Conservation (phyloP, 2,797 vertebrate species). For the Mionectes olivaceus region DNA sequence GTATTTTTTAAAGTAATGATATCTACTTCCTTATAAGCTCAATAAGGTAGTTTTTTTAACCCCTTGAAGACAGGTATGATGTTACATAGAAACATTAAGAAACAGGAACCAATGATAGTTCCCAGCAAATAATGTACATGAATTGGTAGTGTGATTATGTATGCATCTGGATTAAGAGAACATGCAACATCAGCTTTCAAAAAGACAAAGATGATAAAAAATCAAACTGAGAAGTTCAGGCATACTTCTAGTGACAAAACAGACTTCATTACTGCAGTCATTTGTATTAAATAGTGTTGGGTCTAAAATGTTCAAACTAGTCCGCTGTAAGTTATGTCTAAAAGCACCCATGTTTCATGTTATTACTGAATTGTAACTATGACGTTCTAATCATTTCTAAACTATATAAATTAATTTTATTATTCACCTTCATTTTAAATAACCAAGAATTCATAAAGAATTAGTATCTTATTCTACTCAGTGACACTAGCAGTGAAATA, state of each 20-base stretch:
- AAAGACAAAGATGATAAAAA: neutral
- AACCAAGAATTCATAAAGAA: neutral
- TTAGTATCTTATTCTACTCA: neutral
- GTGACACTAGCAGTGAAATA: neutral
- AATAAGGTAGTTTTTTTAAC: neutral
- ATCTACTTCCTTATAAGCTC: neutral
- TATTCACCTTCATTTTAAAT: neutral
- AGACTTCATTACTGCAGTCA: neutral
- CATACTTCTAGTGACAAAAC: neutral
- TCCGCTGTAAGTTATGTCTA: neutral
- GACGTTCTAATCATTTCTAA: neutral
- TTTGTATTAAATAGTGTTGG: neutral
- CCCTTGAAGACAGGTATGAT: neutral
- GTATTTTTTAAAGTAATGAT: neutral
- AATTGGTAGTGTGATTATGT: neutral
- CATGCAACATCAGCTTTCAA: neutral
- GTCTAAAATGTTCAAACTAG: neutral
- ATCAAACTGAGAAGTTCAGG: neutral
- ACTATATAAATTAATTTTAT: neutral
- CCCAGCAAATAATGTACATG: fast-evolving
- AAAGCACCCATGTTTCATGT: neutral
- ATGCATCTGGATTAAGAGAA: neutral
- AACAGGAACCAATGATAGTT: neutral
- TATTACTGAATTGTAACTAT: neutral
- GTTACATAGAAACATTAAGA: neutral